Evolutionary conservation across 2,113 vertebrate species (phyloP).

Genomic region (Hippolais icterina): DNA sequence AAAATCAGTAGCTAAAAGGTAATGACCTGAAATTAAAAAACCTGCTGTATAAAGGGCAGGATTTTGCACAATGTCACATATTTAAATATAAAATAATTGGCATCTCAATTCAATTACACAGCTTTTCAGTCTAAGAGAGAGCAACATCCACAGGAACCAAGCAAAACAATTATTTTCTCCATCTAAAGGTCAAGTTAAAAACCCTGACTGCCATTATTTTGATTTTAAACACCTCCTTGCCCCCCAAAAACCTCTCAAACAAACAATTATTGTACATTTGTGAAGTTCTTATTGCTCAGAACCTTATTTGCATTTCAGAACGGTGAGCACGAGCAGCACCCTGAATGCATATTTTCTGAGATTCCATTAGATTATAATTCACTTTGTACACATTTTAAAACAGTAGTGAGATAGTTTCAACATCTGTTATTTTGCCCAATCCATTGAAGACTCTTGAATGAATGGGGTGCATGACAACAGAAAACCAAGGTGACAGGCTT

Average conservation of each 20-base stretch:
- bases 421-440: neutral
- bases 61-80: neutral
- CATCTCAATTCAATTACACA: slow-evolving; percentile 7
- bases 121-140: neutral
- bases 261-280: neutral
- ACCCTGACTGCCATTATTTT: neutral
- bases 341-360: neutral
- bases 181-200: neutral
- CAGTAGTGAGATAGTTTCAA: slow-evolving; percentile 5
- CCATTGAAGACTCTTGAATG: neutral
- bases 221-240: neutral
- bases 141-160: neutral
- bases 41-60: neutral
- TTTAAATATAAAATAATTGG: slow-evolving; percentile 29
- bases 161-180: slow-evolving; percentile 6
- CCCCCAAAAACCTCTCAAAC: neutral
- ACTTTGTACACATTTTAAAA: neutral
- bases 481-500: slow-evolving; percentile 48
- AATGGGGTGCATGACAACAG: slow-evolving; percentile 7
- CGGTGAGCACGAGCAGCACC: neutral
- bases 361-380: neutral
- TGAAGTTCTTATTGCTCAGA: neutral
- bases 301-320: neutral
- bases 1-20: neutral
- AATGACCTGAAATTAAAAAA: slow-evolving; percentile 7